Evolutionary conservation across 2,113 vertebrate species (phyloP), one percentile per base, ranked within the genome.

Genomic region (Gadus chalcogrammus): DNA sequence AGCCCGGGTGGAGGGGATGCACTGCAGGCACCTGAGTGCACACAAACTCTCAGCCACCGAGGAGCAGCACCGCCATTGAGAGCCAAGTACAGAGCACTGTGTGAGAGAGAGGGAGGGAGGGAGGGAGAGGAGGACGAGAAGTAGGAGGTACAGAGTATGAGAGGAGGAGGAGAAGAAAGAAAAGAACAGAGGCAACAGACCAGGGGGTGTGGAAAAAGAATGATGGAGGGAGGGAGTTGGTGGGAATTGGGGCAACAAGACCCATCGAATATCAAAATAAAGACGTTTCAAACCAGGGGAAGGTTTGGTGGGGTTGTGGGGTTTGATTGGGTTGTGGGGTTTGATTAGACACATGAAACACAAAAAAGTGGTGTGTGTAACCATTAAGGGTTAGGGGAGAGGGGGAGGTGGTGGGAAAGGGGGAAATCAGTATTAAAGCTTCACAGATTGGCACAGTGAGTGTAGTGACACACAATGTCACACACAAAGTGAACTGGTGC

Each of bases 41-140:
- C 97, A 98, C 96, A 99, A 97, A 96, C 97, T 98, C 96, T 99
- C 97, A 95, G 97, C 96, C 95, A 98, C 97, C 95, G 95, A 98
- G 94, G 97, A 98, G 96, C 97, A 99, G 95, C 97, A 95, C 95
- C 98, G 97, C 97, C 97, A 99, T 94, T 98, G 96, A 98, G 97
- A 98, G 95, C 96, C 97, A 95, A 97, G 97, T 94, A 99, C 95
- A 98, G 97, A 98, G 96, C 97, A 99, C 97, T 98, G 97, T 95
- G 97, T 94, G 95, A 95, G 91, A 96, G 94, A 97, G 95, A 96
- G 88, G 91, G 89, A 88, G 93, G 94, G 92, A 95, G 93, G 92
- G 92, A 94, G 92, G 93, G 90, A 93, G 93, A 92, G 92, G 92
- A 93, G 80, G 78, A 80, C 73, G n/a, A 77, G 91, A 94, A 91